A percentile compares a stretch with the other conserved stretches of the same genome.
phyloP scores from a whole-genome alignment of 2,888 invertebrate genomes.

The Gasteruption jaculator region DNA sequence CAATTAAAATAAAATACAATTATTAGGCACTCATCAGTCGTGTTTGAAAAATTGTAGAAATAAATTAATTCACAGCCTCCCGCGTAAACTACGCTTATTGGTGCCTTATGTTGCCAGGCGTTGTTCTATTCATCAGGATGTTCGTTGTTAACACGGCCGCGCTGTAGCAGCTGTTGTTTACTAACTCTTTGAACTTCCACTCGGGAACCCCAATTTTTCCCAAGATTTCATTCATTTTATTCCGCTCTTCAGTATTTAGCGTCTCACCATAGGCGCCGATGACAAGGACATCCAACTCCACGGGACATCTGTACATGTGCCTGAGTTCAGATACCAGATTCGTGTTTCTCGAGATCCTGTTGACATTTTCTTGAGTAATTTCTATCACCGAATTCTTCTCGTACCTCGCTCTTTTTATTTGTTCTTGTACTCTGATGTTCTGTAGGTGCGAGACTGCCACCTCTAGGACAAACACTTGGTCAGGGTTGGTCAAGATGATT shows the following conservation, averaged over 20 bases:
- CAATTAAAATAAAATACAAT: too few relatives aligned
- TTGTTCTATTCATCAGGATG: too few relatives aligned
- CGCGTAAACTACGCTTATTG: too few relatives aligned
- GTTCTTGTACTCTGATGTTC: slow-evolving; percentile 17
- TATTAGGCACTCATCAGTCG: too few relatives aligned
- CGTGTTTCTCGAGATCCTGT: background rate
- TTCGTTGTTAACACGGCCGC: background rate
- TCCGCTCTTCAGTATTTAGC: background rate
- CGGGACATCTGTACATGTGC: slow-evolving; percentile 5
- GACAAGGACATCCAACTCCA: slow-evolving; percentile 4
- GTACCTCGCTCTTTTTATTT: slow-evolving; percentile 12
- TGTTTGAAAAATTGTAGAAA: too few relatives aligned
- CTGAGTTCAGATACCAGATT: slow-evolving; percentile 8
- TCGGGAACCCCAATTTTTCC: background rate
- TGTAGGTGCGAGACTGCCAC: slow-evolving; percentile 16
- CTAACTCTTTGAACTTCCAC: background rate
- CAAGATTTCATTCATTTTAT: too few relatives aligned
- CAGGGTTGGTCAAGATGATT: slow-evolving; percentile 4
- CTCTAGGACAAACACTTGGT: slow-evolving; percentile 4
- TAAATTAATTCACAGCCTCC: too few relatives aligned
- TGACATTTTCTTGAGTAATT: background rate
- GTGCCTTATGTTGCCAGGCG: too few relatives aligned
- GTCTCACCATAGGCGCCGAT: slow-evolving; percentile 3
- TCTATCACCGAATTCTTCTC: slow-evolving; percentile 3
- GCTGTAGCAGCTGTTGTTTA: background rate